phyloP scores from a whole-genome alignment of 2,797 vertebrate genomes.

The Pygocentrus nattereri region DNA sequence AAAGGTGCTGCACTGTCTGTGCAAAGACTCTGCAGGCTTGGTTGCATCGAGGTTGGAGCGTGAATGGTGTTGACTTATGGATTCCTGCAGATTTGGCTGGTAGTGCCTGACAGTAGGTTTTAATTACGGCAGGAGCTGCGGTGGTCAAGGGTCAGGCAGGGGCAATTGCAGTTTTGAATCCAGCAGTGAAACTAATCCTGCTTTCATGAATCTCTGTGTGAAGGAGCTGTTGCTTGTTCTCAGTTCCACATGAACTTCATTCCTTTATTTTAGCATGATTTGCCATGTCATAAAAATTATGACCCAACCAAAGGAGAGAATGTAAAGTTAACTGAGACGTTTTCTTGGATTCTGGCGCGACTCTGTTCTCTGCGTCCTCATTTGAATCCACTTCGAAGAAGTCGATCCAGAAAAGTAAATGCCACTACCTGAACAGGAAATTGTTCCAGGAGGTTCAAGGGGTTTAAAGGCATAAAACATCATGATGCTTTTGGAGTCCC shows the following conservation, averaged over 20 bases:
- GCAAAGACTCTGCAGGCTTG: background rate
- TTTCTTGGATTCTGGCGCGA: conserved; percentile 20
- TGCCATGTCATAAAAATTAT: conserved; percentile 30
- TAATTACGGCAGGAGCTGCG: conserved; percentile 14
- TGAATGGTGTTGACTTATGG: conserved; percentile 17
- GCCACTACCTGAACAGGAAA: conserved; percentile 45
- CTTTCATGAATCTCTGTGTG: conserved; percentile 3
- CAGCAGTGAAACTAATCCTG: background rate
- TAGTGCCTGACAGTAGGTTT: conserved; percentile 14
- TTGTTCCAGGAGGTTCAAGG: conserved; percentile 29
- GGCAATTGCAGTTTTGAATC: conserved; percentile 18
- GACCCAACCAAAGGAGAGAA: background rate
- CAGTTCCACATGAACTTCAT: conserved; percentile 17
- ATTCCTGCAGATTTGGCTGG: conserved; percentile 8
- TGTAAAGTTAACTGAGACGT: background rate
- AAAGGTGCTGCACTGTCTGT: background rate
- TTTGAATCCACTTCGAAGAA: conserved; percentile 2
- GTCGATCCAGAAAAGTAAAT: background rate
- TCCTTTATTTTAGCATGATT: conserved; percentile 6
- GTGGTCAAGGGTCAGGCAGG: background rate
- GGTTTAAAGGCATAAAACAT: conserved; percentile 43
- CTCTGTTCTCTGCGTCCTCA: conserved; percentile 8
- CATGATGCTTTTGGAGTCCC: background rate
- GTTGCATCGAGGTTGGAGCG: conserved; percentile 11
- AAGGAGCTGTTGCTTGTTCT: background rate